These are phyloP conservation scores for Myiagra hebetior DNA, from an alignment of 2,113 vertebrate species.

Conservation along the genomic window DNA sequence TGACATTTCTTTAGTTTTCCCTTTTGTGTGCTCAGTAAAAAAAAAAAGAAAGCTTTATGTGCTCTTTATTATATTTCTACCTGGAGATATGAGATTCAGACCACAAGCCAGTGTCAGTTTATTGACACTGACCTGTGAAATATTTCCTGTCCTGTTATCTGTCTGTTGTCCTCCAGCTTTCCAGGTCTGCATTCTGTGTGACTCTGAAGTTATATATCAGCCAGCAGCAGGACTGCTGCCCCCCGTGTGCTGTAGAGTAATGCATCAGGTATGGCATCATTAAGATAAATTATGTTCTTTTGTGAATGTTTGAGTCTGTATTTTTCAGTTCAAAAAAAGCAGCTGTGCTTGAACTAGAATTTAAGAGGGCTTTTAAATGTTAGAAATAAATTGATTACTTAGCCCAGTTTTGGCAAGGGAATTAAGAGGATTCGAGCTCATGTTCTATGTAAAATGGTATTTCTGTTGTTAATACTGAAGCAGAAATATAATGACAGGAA, in stretches of 20 bases:
- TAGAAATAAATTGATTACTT: conserved; percentile 15
- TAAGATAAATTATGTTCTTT: conserved; percentile 54
- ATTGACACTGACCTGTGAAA: conserved; percentile 20
- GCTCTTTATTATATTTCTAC: neutral
- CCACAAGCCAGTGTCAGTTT: neutral
- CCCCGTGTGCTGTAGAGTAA: neutral
- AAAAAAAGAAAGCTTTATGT: neutral
- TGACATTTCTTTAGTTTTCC: neutral
- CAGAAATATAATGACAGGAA: neutral
- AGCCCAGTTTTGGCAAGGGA: neutral
- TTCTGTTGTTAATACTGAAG: neutral
- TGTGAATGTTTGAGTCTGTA: neutral
- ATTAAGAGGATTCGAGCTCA: neutral
- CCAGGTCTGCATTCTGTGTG: conserved; percentile 2
- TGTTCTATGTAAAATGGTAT: neutral
- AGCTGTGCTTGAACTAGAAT: conserved; percentile 17
- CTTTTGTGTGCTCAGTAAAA: neutral
- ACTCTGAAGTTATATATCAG: conserved; percentile 46
- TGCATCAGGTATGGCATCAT: conserved; percentile 35
- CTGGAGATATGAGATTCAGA: neutral
- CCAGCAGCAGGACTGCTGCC: conserved; percentile 20
- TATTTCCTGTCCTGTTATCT: conserved; percentile 35
- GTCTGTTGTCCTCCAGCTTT: conserved; percentile 21
- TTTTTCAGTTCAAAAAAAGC: conserved; percentile 30
- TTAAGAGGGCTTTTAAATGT: neutral